These are phyloP conservation scores for Leptinotarsa defecta DNA, from an alignment of 1,140 invertebrate species.

Conservation along the genomic window DNA sequence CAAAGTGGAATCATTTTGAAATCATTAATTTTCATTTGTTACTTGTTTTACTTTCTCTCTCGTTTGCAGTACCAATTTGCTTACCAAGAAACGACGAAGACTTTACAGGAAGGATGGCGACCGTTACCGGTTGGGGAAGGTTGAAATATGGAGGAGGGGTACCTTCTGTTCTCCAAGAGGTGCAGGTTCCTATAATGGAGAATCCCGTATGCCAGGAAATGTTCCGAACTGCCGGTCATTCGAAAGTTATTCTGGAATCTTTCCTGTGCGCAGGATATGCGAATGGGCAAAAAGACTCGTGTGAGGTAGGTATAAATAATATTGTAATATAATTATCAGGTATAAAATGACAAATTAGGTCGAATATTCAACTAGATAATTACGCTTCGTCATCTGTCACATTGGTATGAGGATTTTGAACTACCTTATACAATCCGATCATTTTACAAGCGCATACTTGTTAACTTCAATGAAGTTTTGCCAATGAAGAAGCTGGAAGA, in stretches of 20 bases:
- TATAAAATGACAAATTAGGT: too few relatives aligned
- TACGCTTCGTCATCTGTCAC: too few relatives aligned
- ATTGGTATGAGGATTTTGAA: too few relatives aligned
- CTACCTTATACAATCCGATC: too few relatives aligned
- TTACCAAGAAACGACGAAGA: conserved; percentile 82
- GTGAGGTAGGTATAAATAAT: conserved; percentile 70
- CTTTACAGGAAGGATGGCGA: conserved; percentile 81
- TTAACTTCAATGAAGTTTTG: too few relatives aligned
- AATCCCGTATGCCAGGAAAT: conserved; percentile 91
- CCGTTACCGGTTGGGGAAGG: conserved; percentile 76
- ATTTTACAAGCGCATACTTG: too few relatives aligned
- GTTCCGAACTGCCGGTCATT: conserved; percentile 87
- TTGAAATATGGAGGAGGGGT: conserved; percentile 80
- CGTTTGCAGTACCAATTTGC: conserved; percentile 81
- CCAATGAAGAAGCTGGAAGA: too few relatives aligned
- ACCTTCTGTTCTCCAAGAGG: conserved; percentile 87
- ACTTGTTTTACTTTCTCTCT: neutral
- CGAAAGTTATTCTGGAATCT: conserved; percentile 83
- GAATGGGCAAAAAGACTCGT: conserved; percentile 90
- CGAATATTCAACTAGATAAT: too few relatives aligned
- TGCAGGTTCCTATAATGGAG: conserved; percentile 89
- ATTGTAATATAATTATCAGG: too few relatives aligned
- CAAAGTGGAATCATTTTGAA: too few relatives aligned
- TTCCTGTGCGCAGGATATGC: conserved; percentile 95
- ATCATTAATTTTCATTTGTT: too few relatives aligned